Percentiles rank a stretch among this genome's conserved stretches.
Evolutionary conservation across 2,113 vertebrate genomes (phyloP).

Genomic region (Pyrgilauda ruficollis): DNA sequence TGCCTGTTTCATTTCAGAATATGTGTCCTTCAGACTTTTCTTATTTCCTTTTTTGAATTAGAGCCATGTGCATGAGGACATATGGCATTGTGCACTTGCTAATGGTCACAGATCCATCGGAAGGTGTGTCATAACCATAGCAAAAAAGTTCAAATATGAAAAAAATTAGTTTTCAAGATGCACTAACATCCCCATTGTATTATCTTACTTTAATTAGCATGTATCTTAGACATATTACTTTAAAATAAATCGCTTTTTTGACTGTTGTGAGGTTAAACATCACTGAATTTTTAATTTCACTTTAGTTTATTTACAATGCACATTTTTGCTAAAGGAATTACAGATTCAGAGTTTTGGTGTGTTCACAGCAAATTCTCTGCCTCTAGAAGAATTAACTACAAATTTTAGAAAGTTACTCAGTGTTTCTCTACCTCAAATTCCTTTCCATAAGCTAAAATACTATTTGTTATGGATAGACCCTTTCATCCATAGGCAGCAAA

Average conservation of each 20-base stretch:
- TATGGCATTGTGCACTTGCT: constrained; percentile 3
- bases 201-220: neutral
- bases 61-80: neutral
- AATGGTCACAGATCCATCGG: neutral
- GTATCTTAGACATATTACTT: neutral
- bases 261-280: neutral
- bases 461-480: neutral
- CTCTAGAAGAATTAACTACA: neutral
- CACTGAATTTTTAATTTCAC: neutral
- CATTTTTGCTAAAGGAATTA: neutral
- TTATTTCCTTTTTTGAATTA: constrained; percentile 22
- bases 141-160: neutral
- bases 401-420: neutral
- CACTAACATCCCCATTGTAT: neutral
- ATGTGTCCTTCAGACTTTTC: constrained; percentile 2
- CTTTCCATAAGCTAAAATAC: neutral
- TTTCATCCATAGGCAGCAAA: neutral
- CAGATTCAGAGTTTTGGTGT: neutral
- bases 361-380: neutral
- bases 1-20: constrained; percentile 24
- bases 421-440: neutral
- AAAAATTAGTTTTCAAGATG: neutral
- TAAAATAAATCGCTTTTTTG: neutral
- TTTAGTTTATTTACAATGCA: fast-evolving
- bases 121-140: neutral